phyloP scores from a whole-genome alignment of 2,888 invertebrate genomes.

The Aleiodes alternator region DNA sequence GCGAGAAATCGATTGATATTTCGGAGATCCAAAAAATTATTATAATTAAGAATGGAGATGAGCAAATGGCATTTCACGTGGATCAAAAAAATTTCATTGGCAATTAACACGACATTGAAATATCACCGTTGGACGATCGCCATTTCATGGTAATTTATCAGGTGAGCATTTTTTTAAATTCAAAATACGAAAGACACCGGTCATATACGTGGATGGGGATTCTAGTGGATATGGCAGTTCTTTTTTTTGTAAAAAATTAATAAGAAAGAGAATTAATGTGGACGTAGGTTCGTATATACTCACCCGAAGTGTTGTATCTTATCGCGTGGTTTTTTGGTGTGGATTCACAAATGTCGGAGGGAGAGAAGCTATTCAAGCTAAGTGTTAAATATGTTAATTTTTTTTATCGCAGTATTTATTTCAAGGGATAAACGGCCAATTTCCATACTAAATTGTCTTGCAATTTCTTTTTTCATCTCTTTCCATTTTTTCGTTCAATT shows the following conservation, averaged over 20 bases:
- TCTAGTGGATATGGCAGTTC: constrained; percentile 5
- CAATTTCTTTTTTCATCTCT: constrained; percentile 46
- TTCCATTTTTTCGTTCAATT: not conserved
- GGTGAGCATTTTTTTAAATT: constrained; percentile 8
- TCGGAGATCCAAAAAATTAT: not conserved
- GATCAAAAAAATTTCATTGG: constrained; percentile 8
- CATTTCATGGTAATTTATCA: constrained; percentile 12
- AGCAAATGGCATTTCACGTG: not conserved
- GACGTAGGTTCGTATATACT: constrained; percentile 32
- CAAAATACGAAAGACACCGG: constrained; percentile 13
- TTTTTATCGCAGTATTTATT: constrained; percentile 57
- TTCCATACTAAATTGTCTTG: constrained; percentile 58
- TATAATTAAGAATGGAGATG: constrained; percentile 1
- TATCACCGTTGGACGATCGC: not conserved
- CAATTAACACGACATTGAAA: constrained; percentile 9
- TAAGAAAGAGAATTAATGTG: constrained; percentile 19
- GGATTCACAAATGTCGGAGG: constrained; percentile 48
- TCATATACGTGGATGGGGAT: not conserved
- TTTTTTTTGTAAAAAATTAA: not conserved
- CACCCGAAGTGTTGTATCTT: constrained; percentile 48
- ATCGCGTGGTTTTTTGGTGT: constrained; percentile 48
- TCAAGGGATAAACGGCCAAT: constrained; percentile 56
- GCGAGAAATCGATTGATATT: not conserved
- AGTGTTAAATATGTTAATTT: constrained; percentile 61
- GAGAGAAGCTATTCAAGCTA: constrained; percentile 44